Conservation (phyloP, 1,140 invertebrate genomes). For the Micrasema minimum region DNA sequence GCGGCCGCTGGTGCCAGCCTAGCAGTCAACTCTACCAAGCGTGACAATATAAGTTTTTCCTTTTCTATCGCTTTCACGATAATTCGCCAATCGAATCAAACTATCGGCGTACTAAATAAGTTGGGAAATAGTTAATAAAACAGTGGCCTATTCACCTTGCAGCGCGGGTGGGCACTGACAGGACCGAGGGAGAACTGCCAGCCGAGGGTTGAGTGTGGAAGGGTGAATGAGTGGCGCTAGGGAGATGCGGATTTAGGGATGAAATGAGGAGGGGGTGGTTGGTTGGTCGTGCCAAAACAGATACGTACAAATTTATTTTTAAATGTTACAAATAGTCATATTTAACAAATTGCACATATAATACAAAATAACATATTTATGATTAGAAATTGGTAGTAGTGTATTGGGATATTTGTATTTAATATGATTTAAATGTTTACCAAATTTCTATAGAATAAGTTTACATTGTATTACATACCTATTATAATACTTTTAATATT, state of each 20-base stretch:
- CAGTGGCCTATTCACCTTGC: background rate
- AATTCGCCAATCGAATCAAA: constrained; percentile 15
- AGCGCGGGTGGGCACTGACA: background rate
- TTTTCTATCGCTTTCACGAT: constrained; percentile 43
- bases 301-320: background rate
- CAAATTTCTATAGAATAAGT: too few species aligned
- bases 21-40: constrained; percentile 1
- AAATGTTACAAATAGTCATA: background rate
- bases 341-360: background rate
- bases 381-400: too few species aligned
- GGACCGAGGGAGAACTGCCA: background rate
- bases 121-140: constrained; percentile 1
- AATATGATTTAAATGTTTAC: too few species aligned
- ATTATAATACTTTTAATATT: too few species aligned
- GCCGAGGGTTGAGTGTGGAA: background rate
- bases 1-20: background rate
- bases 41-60: constrained; percentile 39
- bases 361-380: too few species aligned
- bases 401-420: too few species aligned
- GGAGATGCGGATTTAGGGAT: background rate
- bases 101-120: constrained; percentile 11
- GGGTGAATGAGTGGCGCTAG: background rate
- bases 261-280: background rate
- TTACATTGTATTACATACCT: too few species aligned
- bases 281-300: background rate